Evolutionary conservation across 2,888 invertebrate genomes (phyloP).

Genomic region (Aspidiotus rigidus): DNA sequence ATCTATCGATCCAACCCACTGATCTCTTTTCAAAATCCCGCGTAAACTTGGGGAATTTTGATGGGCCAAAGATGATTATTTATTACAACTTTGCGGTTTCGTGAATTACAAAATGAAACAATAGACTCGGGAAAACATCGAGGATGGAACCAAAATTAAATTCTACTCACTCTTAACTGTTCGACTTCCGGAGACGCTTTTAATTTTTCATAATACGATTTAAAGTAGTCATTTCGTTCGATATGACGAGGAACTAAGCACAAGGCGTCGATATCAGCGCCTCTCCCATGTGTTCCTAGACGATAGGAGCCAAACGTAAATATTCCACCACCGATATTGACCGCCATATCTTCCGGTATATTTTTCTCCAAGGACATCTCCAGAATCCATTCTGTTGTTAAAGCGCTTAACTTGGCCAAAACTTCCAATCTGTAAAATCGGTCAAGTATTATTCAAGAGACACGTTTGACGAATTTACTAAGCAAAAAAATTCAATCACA

Average conservation of each 20-base stretch:
- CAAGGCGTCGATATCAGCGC: constrained; percentile 97
- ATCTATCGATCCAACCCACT: too few species aligned
- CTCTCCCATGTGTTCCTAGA: constrained; percentile 89
- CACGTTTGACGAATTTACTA: too few species aligned
- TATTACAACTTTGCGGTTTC: too few species aligned
- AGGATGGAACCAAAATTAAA: background rate
- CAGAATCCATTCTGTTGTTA: constrained; percentile 90
- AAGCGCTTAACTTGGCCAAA: constrained; percentile 66
- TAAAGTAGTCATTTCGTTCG: constrained; percentile 86
- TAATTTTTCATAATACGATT: constrained; percentile 84
- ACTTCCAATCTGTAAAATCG: constrained; percentile 47
- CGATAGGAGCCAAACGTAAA: constrained; percentile 99
- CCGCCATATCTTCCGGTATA: constrained; percentile 83
- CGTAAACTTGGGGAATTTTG: too few species aligned
- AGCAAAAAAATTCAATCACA: too few species aligned
- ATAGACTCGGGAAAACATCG: background rate
- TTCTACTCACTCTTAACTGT: constrained; percentile 58
- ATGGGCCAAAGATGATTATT: too few species aligned
- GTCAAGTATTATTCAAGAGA: too few species aligned
- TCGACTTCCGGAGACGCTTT: constrained; percentile 77
- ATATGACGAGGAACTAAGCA: constrained; percentile 97
- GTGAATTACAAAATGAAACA: too few species aligned
- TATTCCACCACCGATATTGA: constrained; percentile 91
- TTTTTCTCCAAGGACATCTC: constrained; percentile 77
- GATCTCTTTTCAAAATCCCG: too few species aligned